Evolutionary conservation across 2,888 invertebrate species (phyloP).

Genomic region (Drosophila parthenogenetica): DNA sequence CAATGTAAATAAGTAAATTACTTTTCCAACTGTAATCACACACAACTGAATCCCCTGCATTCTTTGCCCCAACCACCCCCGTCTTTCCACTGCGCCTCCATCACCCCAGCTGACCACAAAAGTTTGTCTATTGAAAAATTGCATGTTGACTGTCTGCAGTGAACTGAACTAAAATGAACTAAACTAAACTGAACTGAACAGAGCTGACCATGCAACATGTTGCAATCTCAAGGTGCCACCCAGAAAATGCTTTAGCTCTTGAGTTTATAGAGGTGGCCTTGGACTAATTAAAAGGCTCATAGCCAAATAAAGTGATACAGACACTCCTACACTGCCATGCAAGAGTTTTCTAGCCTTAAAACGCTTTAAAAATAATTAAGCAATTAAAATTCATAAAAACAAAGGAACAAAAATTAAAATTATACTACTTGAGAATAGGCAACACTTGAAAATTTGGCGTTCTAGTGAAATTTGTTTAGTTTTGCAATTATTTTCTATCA

Average conservation of each 20-base stretch:
- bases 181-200: too few relatives aligned
- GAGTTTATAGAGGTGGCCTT: constrained; percentile 58
- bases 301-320: constrained; percentile 11
- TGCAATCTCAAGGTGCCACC: constrained; percentile 30
- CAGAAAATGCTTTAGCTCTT: constrained; percentile 14
- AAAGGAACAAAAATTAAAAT: too few relatives aligned
- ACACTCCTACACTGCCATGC: background rate
- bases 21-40: constrained; percentile 49
- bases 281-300: constrained; percentile 71
- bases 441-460: too few relatives aligned
- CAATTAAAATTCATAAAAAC: too few relatives aligned
- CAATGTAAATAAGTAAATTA: constrained; percentile 69
- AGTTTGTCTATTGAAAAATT: constrained; percentile 48
- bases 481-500: too few relatives aligned
- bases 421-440: too few relatives aligned
- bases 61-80: background rate
- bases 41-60: constrained; percentile 2
- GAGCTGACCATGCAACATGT: constrained; percentile 41
- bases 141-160: constrained; percentile 4
- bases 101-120: constrained; percentile 27
- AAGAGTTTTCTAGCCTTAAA: too few relatives aligned
- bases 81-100: background rate
- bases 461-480: too few relatives aligned
- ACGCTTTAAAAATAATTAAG: too few relatives aligned
- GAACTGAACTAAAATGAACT: background rate